Evolutionary conservation across 2,888 invertebrate genomes (phyloP), one percentile per base, ranked within the genome.

Genomic region (Chydorus sphaericus): DNA sequence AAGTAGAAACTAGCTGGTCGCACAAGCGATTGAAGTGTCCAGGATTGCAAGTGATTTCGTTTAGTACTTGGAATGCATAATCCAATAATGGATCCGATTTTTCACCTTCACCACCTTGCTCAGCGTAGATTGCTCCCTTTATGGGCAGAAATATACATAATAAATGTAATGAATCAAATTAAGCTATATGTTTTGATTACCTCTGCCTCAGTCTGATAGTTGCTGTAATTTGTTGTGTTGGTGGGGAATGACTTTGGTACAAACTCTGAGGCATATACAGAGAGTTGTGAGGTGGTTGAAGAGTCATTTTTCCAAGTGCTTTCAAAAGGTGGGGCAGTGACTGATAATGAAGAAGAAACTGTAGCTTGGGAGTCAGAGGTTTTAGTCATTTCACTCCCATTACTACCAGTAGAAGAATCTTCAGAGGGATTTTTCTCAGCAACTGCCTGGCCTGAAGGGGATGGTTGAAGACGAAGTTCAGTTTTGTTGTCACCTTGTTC

Each of bases 61-160:
- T 26, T n/a, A 44, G 18, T 14, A 44, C 44, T 44, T 44, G 44
- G 44, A 44, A 44, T 10, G 44, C 44, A 44, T 44, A 44, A 44
- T 44, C 44, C 23, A 44, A 23, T 44, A 44, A 44, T 20, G 44
- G 44, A 44, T 44, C 44, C 23, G 26, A 26, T n/a, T 8, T 44
- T 10, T 44, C 44, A 44, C 4, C 11, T 4, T 3, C 8, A 11
- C 33, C 33, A 10, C 14, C 8, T 33, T 44, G 44, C 28, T 44
- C 44, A 44, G 23, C 26, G 28, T 44, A 44, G 14, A 26, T 28
- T 44, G 44, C n/a, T 18, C 28, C 44, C 44, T 44, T 44, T 44
- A 14, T 1, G 26, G 16, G 2, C 44, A n/a, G n/a, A 44, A 16
- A 14, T 3, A 44, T 1, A 26, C 28, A 26, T 23, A 36, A 4